Evolutionary conservation across 2,888 invertebrate species (phyloP), one percentile per base, ranked within the genome.

Genomic region (Athripsodes cinereus): DNA sequence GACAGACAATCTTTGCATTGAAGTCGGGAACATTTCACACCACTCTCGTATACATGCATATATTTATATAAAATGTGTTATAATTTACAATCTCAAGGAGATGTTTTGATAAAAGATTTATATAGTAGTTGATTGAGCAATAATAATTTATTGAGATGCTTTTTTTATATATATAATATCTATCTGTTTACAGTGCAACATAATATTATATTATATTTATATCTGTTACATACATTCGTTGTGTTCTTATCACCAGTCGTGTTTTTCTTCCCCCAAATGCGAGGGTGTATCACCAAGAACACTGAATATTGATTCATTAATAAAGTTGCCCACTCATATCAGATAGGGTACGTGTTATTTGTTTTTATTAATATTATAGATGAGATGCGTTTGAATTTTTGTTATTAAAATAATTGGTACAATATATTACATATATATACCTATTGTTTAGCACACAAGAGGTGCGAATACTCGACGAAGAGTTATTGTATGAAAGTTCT

Each of bases 181-280:
- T 26, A 18, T 31, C 19, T 10, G 26, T 26, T 2, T 40, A n/a
- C n/a, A n/a, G n/a, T n/a, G n/a, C n/a, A n/a, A n/a, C n/a, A n/a
- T n/a, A n/a, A n/a, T n/a, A n/a, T n/a, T n/a, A n/a, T n/a, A n/a
- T n/a, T n/a, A n/a, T n/a, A n/a, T n/a, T n/a, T n/a, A n/a, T n/a
- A n/a, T n/a, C n/a, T n/a, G n/a, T n/a, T n/a, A n/a, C n/a, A 3
- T 13, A 40, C 13, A 40, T 3, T 31, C 20, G 50, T 31, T 19
- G 20, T 50, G 22, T 31, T 54, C 21, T n/a, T 18, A 8, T 20
- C 49, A 46, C 31, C 35, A 31, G 20, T 46, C 53, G 58, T 56
- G 62, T 58, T 62, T 58, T 52, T 26, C 62, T 62, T 62, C 62
- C 62, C 62, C 62, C 50, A 60, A 58, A 58, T 50, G 46, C 50